Evolutionary conservation across 2,113 vertebrate genomes (phyloP), one percentile per base, ranked within the genome.

Genomic region (Chamaetylas fuelleborni): DNA sequence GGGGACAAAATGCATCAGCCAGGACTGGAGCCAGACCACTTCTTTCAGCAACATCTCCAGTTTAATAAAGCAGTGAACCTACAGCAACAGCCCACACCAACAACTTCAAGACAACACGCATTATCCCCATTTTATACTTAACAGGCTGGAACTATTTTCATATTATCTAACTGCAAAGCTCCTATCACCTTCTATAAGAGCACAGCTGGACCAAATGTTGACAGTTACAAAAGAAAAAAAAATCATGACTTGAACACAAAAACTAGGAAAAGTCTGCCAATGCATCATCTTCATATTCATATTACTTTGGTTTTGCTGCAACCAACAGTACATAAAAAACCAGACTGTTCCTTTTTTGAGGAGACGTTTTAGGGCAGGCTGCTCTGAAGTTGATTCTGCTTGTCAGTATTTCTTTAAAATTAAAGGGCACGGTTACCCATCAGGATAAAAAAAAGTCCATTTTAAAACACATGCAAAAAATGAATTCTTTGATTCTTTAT

Each of bases 391-490:
- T 93, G 61, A 45, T 83, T 88, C 71, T 90, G 62, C 47, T 78
- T 74, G 69, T 79, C 53, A 65, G 73, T 80, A n/a, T 60, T 66
- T 62, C 47, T 83, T 86, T 53, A 74, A 96, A 95, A 90, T 74
- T 76, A 94, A 93, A 94, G 73, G 85, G 69, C 28, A 67, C 11
- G 9, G 80, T 81, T 60, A 84, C 19, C 3, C 43, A 50, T 34
- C n/a, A 81, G 36, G 17, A 6, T 56, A 60, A 79, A 81, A 81
- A 81, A 78, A 54, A 34, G 31, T 14, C 14, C 31, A 86, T 81
- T 96, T 93, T 86, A 90, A 93, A 87, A 83, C 72, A 91, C 36
- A 90, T 28, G 60, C 60, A 86, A 58, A 96, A 92, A 90, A 85
- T 6, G 12, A 88, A 66, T 67, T 84, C 76, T 93, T 81, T 92